phyloP scores from a whole-genome alignment of 2,888 invertebrate species.

The Agonopterix alstromeriana region DNA sequence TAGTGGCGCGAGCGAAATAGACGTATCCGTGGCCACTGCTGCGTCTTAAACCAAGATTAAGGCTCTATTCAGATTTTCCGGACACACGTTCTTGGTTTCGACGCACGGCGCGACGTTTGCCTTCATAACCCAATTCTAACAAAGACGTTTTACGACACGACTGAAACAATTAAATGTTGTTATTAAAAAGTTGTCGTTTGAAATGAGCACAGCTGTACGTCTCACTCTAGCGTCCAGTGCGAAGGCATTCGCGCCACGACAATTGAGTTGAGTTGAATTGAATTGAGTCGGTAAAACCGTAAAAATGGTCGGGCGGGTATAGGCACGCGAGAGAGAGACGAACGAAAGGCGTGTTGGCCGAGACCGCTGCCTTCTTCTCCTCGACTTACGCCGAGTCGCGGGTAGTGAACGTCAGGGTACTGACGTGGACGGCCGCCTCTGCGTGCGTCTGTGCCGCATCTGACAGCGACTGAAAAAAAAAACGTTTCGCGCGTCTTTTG shows the following conservation, averaged over 20 bases:
- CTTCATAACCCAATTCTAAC: conserved; percentile 17
- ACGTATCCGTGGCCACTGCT: conserved; percentile 49
- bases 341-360: conserved; percentile 72
- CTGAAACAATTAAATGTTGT: conserved; percentile 17
- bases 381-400: conserved; percentile 71
- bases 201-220: conserved; percentile 56
- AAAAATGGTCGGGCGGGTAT: conserved; percentile 73
- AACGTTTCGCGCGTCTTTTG: conserved; percentile 68
- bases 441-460: conserved; percentile 42
- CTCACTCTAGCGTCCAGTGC: conserved; percentile 72
- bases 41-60: conserved; percentile 70
- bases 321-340: conserved; percentile 69
- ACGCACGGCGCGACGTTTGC: conserved; percentile 37
- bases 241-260: conserved; percentile 73
- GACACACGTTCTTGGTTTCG: conserved; percentile 53
- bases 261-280: conserved; percentile 77
- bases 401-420: conserved; percentile 71
- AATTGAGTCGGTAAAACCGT: conserved; percentile 75
- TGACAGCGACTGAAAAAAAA: conserved; percentile 58
- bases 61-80: conserved; percentile 64
- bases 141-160: conserved; percentile 9
- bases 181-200: conserved; percentile 33
- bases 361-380: conserved; percentile 76
- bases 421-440: conserved; percentile 66
- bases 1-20: conserved; percentile 68